Percentiles rank a stretch among this genome's conserved stretches.
phyloP scores from a whole-genome alignment of 2,113 vertebrate genomes.

The Pantherophis guttatus region DNA sequence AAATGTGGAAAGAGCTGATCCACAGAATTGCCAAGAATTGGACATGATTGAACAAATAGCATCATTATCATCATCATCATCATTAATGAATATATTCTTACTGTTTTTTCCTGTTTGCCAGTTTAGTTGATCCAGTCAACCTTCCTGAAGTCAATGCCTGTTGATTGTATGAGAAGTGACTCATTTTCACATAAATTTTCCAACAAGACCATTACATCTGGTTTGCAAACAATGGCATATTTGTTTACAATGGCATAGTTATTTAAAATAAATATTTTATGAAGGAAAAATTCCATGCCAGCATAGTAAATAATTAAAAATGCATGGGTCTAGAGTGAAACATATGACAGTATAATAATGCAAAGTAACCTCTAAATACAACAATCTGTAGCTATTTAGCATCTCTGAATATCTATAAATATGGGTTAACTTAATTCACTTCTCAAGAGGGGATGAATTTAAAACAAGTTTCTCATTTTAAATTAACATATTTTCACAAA shows the following conservation, averaged over 20 bases:
- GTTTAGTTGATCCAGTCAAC: conserved; percentile 61
- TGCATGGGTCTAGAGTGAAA: background rate
- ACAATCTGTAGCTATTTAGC: background rate
- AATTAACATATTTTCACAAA: background rate
- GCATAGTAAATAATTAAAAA: background rate
- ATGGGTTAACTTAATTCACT: background rate
- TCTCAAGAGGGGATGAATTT: background rate
- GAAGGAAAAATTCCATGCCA: background rate
- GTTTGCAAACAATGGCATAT: background rate
- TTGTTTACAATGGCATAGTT: background rate
- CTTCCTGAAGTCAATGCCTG: conserved; percentile 74
- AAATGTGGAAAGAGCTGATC: background rate
- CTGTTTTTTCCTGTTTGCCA: conserved; percentile 68
- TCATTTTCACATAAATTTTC: background rate
- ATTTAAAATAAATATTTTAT: background rate
- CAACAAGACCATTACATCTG: background rate
- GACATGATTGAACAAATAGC: background rate
- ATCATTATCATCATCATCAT: background rate
- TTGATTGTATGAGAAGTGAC: conserved; percentile 22
- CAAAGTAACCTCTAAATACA: background rate
- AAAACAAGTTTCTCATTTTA: background rate
- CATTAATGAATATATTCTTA: conserved; percentile 47
- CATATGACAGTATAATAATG: background rate
- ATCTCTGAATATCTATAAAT: background rate
- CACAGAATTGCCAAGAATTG: background rate